Percentiles rank a stretch among this genome's conserved stretches.
These are phyloP conservation scores for Neopipo cinnamomea DNA, from an alignment of 2,113 vertebrate genomes.

Conservation along the genomic window DNA sequence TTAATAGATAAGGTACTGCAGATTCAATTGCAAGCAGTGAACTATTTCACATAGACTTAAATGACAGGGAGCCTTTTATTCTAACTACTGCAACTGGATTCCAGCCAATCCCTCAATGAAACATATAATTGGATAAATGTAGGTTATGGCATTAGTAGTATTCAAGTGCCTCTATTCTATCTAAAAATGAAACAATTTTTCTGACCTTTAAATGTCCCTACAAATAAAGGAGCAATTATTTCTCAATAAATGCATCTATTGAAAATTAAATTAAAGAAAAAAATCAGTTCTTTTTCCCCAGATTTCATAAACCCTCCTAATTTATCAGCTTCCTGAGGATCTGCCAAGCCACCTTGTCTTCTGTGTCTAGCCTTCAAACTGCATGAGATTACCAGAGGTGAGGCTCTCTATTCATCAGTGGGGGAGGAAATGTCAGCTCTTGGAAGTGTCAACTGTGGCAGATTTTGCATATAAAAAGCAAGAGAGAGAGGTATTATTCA, in stretches of 20 bases:
- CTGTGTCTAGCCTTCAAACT: not conserved
- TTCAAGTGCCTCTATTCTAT: not conserved
- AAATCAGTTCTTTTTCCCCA: not conserved
- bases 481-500: not conserved
- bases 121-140: conserved; percentile 55
- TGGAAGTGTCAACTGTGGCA: not conserved
- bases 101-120: conserved; percentile 36
- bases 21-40: not conserved
- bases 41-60: conserved; percentile 10
- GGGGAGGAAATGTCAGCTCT: not conserved
- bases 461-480: not conserved
- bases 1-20: not conserved
- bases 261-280: not conserved
- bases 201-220: conserved; percentile 41
- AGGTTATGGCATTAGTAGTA: conserved; percentile 43
- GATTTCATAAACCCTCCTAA: not conserved
- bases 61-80: conserved; percentile 32
- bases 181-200: conserved; percentile 38
- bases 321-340: not conserved
- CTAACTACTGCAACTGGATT: conserved; percentile 14
- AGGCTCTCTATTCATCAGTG: not conserved
- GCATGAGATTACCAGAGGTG: not conserved
- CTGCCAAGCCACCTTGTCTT: not conserved
- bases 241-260: conserved; percentile 3
- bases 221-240: conserved; percentile 27